Percentiles rank a stretch among this genome's conserved stretches.
Conservation (phyloP, 1,140 invertebrate species). For the Scaptomyza pallida region DNA sequence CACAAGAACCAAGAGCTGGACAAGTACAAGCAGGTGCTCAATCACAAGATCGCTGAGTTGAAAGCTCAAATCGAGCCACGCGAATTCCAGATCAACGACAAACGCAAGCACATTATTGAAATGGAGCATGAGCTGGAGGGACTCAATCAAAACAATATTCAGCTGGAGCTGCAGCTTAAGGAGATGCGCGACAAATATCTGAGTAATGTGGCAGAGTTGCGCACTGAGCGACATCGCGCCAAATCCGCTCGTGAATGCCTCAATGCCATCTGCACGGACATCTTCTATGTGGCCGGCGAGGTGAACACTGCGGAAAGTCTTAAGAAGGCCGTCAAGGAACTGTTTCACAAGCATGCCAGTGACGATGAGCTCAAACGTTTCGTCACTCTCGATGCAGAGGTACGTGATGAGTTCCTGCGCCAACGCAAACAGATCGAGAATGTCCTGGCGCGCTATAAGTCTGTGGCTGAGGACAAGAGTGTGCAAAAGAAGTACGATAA, state of each 20-base stretch:
- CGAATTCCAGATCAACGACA: slow-evolving; percentile 91
- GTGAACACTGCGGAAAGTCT: slow-evolving; percentile 91
- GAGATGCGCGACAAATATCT: slow-evolving; percentile 91
- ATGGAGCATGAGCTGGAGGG: slow-evolving; percentile 88
- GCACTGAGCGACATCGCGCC: slow-evolving; percentile 87
- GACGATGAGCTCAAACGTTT: slow-evolving; percentile 87
- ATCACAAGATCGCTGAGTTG: slow-evolving; percentile 94
- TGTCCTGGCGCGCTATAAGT: slow-evolving; percentile 87
- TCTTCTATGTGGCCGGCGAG: slow-evolving; percentile 89
- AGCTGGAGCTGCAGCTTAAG: slow-evolving; percentile 89
- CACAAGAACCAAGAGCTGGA: slow-evolving; percentile 94
- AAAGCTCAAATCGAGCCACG: slow-evolving; percentile 93
- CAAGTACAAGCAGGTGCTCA: slow-evolving; percentile 95
- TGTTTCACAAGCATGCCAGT: slow-evolving; percentile 87
- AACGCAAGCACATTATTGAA: slow-evolving; percentile 91
- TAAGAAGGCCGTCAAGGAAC: slow-evolving; percentile 89
- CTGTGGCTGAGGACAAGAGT: slow-evolving; percentile 58
- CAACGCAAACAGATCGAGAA: slow-evolving; percentile 92
- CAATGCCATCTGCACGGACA: slow-evolving; percentile 90
- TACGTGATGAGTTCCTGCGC: slow-evolving; percentile 90
- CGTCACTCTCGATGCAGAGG: slow-evolving; percentile 88
- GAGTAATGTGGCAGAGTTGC: slow-evolving; percentile 88
- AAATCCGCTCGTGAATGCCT: slow-evolving; percentile 88
- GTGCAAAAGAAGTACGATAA: slow-evolving; percentile 66
- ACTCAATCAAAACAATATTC: slow-evolving; percentile 86